Percentiles rank a stretch among this genome's conserved stretches.
Conservation (phyloP, 2,113 vertebrate species). For the Empidonax alnorum region DNA sequence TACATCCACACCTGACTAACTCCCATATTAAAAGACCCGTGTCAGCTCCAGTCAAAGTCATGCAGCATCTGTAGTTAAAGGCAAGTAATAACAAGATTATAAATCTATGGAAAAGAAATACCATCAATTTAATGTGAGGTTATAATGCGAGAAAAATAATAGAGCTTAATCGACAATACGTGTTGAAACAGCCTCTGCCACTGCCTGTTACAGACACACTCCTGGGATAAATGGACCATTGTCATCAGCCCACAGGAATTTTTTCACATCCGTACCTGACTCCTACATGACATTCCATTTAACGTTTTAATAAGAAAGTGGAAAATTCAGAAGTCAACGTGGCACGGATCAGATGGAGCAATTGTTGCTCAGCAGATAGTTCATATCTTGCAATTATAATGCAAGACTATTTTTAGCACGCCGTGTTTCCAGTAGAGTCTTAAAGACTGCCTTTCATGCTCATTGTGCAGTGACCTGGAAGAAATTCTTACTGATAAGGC, state of each 20-base stretch:
- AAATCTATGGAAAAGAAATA: neutral
- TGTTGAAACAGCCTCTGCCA: neutral
- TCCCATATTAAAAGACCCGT: neutral
- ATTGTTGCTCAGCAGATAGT: neutral
- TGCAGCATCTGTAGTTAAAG: neutral
- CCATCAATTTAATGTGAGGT: neutral
- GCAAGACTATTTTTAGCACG: neutral
- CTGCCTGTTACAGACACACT: neutral
- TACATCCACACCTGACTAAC: neutral
- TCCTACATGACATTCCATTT: neutral
- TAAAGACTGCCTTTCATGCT: neutral
- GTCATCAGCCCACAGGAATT: neutral
- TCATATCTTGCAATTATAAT: neutral
- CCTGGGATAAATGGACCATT: neutral
- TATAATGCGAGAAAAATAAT: neutral
- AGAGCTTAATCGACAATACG: neutral
- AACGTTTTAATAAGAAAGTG: neutral
- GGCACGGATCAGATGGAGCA: neutral
- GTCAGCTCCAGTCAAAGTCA: neutral
- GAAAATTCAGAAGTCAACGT: neutral
- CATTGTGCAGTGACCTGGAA: conserved; percentile 17
- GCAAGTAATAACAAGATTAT: neutral
- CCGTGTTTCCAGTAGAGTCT: neutral
- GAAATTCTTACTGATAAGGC: conserved; percentile 8
- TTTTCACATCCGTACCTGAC: neutral